Conservation (phyloP, 2,797 vertebrate species). For the Hoplostethus atlanticus region DNA sequence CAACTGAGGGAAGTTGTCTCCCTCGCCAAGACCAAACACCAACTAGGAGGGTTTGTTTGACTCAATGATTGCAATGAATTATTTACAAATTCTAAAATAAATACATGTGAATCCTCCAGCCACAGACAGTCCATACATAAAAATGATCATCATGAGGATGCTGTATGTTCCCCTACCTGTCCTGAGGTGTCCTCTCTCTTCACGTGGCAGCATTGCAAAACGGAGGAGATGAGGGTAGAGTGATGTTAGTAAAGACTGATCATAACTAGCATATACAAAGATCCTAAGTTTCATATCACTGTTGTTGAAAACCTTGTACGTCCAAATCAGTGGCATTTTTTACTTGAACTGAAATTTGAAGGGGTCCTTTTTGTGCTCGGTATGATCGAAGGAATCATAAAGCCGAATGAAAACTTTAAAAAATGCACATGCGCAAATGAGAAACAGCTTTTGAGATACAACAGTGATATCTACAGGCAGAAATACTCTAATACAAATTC, state of each 20-base stretch:
- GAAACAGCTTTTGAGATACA: too few relatives aligned
- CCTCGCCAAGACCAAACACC: too few relatives aligned
- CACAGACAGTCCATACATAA: neutral
- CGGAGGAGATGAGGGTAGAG: slow-evolving; percentile 54
- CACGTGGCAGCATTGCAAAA: slow-evolving; percentile 55
- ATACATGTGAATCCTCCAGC: neutral
- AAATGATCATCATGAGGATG: neutral
- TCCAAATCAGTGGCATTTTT: neutral
- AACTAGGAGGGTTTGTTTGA: neutral
- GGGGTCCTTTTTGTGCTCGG: too few relatives aligned
- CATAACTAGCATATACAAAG: neutral
- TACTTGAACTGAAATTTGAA: too few relatives aligned
- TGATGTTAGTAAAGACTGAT: slow-evolving; percentile 41
- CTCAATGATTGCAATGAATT: neutral
- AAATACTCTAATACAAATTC: too few relatives aligned
- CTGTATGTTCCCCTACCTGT: slow-evolving; percentile 74
- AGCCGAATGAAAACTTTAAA: too few relatives aligned
- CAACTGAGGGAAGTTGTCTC: too few relatives aligned
- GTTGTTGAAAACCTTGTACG: neutral
- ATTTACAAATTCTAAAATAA: neutral
- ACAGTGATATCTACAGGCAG: too few relatives aligned
- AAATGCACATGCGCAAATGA: too few relatives aligned
- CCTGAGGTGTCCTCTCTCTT: slow-evolving; percentile 77
- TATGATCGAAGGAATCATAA: too few relatives aligned
- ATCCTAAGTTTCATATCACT: neutral